Evolutionary conservation across 2,797 vertebrate genomes (phyloP), one percentile per base, ranked within the genome.

Genomic region (Apodemus agrarius): DNA sequence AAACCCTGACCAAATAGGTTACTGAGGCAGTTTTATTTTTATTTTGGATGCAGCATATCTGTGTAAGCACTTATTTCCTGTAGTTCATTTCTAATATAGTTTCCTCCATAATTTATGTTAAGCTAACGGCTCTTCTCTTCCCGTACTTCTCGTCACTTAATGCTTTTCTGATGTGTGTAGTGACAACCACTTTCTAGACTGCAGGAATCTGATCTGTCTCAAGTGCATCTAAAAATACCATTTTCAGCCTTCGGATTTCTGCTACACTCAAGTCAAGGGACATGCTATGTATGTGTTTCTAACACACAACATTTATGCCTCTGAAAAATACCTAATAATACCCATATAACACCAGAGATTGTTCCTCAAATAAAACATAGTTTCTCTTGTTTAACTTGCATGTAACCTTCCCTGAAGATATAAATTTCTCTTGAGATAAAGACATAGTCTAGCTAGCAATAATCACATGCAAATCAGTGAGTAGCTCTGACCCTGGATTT

Each of bases 161-260:
- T 94, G 49, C 19, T 26, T 95, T 94, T 87, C 43, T 0, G 26
- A 74, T 91, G 83, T 91, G 61, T 97, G 69, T 96, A 97, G 96
- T 97, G 95, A 97, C 97, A 97, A 76, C 89, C 13, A 19, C 67
- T 95, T 95, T 96, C 75, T 92, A 97, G 52, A 83, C 81, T 93
- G 89, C 31, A 61, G 67, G 46, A 94, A 94, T 97, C 26, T 69
- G 52, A 97, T 95, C 81, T 95, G 69, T 90, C 69, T 95, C 85
- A 82, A 78, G 57, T n/a, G n/a, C 14, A 74, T 94, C 90, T 91
- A 94, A 95, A 97, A 97, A 96, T 95, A 97, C 59, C 37, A 92
- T 81, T 93, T 95, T 63, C 54, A 92, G 52, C 40, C 95, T 93
- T 26, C 6, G 81, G 65, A 90, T 90, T 90, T 95, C 69, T 83